Evolutionary conservation across 2,888 invertebrate genomes (phyloP).

Genomic region (Cynaeus angustus): DNA sequence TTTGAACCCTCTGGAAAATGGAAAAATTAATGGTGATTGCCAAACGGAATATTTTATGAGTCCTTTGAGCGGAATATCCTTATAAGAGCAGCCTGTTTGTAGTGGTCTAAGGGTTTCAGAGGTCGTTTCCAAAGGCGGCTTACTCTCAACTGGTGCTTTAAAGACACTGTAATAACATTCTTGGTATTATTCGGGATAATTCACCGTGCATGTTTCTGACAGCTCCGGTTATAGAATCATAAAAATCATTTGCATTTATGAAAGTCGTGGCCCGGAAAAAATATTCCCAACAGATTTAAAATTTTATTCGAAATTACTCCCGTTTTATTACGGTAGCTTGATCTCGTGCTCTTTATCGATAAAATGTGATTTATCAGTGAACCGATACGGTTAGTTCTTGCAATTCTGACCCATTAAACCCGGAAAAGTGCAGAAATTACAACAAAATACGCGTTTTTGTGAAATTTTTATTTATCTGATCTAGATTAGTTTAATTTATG

Average conservation of each 20-base stretch:
- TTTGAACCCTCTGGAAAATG: slow-evolving; percentile 47
- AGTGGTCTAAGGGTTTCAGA: slow-evolving; percentile 44
- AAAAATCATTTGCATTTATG: slow-evolving; percentile 45
- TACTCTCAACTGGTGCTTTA: slow-evolving; percentile 44
- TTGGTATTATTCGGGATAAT: slow-evolving; percentile 44
- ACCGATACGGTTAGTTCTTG: slow-evolving; percentile 51
- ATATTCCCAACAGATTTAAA: slow-evolving; percentile 29
- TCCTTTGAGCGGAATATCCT: slow-evolving; percentile 49
- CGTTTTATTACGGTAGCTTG: slow-evolving; percentile 17
- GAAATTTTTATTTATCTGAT: slow-evolving; percentile 49
- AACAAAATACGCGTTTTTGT: slow-evolving; percentile 46
- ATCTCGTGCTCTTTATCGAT: slow-evolving; percentile 40
- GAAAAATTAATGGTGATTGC: slow-evolving; percentile 51
- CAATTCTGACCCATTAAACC: slow-evolving; percentile 56
- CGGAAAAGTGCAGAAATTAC: slow-evolving; percentile 54
- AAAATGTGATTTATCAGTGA: slow-evolving; percentile 60
- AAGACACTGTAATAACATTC: slow-evolving; percentile 48
- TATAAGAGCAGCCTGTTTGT: slow-evolving; percentile 45
- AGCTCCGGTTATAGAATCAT: slow-evolving; percentile 43
- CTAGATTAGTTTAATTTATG: slow-evolving; percentile 48
- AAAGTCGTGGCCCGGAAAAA: slow-evolving; percentile 28
- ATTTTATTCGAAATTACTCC: slow-evolving; percentile 28
- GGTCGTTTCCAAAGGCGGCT: slow-evolving; percentile 43
- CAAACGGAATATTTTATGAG: slow-evolving; percentile 50
- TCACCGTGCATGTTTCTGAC: slow-evolving; percentile 45